Base-by-base conservation (phyloP, 2,113 vertebrate species). In the Nesoenas mayeri region DNA sequence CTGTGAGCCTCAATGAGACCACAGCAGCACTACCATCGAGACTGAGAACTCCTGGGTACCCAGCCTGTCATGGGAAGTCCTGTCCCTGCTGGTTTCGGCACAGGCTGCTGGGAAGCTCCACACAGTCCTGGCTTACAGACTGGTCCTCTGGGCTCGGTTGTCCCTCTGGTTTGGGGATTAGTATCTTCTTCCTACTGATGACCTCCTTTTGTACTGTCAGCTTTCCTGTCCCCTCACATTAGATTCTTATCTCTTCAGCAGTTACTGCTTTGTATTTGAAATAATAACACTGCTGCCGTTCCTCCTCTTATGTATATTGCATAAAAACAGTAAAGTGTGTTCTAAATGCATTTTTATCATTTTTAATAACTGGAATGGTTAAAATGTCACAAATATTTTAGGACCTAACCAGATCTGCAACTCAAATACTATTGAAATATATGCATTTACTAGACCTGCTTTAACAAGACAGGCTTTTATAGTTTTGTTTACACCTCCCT, bases 81-180 rank as follows among this genome's bases (percentile, higher is more conserved):
- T 18, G 19, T 10, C 21, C 19, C 7, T 22, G 10, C 6, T 25
- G 5, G 2, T 38, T n/a, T 34, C n/a, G 21, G 5, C 10, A 44
- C 1, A 3, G 40, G 51, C 36, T 71, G n/a, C 26, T 36, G 19
- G 19, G 38, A 80, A 69, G 22, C 14, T 74, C n/a, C n/a, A 32
- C 15, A 10, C 15, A 26, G 6, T 17, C 54, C 36, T 60, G 53
- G 34, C 24, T 56, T 67, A 42, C 48, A 72, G 40, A 69, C 5
- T 3, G 32, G 25, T 40, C 7, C 32, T 60, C 21, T 47, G 44
- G 54, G 15, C 38, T 51, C 6, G 5, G 14, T 29, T 66, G 14
- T 90, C 24, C 11, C 36, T 44, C 5, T 0, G 0, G 1, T 75
- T 21, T 79, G 26, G n/a, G 53, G 42, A 85, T 44, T 12, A 72